A percentile compares a stretch with the other conserved stretches of the same genome.
phyloP scores from a whole-genome alignment of 2,888 invertebrate species.

The Nymphalis urticae region DNA sequence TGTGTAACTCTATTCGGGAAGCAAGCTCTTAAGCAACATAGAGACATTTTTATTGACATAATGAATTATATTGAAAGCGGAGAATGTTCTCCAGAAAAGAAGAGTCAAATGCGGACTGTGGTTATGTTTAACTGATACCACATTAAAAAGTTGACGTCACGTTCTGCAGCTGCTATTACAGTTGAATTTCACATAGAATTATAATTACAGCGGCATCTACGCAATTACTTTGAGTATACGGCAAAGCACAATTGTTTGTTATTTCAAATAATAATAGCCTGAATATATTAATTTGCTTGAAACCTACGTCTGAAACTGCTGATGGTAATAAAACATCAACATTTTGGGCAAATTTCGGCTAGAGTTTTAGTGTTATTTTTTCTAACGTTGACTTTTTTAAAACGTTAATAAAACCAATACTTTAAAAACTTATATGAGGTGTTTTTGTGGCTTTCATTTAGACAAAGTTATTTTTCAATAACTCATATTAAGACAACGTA shows the following conservation, averaged over 20 bases:
- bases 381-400: too few species aligned
- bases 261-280: too few species aligned
- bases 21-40: slow-evolving; percentile 7
- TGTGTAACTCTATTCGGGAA: neutral
- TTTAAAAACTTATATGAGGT: too few species aligned
- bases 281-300: too few species aligned
- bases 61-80: neutral
- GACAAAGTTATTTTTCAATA: too few species aligned
- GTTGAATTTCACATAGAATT: slow-evolving; percentile 33
- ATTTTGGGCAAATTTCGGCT: too few species aligned
- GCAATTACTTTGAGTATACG: slow-evolving; percentile 7
- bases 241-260: neutral
- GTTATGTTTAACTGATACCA: slow-evolving; percentile 12
- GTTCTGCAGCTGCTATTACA: slow-evolving; percentile 15
- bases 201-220: slow-evolving; percentile 22
- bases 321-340: too few species aligned
- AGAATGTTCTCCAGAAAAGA: slow-evolving; percentile 8
- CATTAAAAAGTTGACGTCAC: slow-evolving; percentile 29
- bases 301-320: neutral
- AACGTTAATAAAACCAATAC: too few species aligned
- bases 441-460: too few species aligned
- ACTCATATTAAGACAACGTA: too few species aligned
- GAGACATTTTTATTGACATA: neutral
- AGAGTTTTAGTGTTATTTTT: too few species aligned
- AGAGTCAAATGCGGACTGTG: slow-evolving; percentile 13